Base-by-base conservation (phyloP, 2,797 vertebrate species). In the Chromobotia macracanthus region DNA sequence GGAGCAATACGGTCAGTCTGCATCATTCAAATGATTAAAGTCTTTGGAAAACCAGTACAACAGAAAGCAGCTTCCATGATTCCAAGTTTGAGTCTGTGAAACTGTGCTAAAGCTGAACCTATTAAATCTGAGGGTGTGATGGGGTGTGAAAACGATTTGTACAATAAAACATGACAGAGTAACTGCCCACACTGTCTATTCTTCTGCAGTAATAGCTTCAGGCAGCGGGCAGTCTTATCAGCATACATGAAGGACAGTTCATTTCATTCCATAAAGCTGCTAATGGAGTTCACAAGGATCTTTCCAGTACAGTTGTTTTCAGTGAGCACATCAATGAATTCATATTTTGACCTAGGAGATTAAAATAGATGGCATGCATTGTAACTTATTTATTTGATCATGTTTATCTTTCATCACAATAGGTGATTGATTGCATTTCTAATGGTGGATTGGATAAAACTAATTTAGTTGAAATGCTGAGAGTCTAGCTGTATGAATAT, bases 211-310 rank as follows among this genome's bases (percentile, higher is more conserved):
- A 83, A 77, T 83, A 84, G 56, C 74, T 82, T 80, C 77, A 85
- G 71, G 83, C 82, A 83, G 84, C 85, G 79, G 82, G 81, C 77
- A 61, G 44, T 71, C 82, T 89, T 89, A 90, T 92, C 89, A 48
- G 69, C 1, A n/a, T 44, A 66, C 74, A 68, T 85, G 85, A 90
- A 86, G 90, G 89, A 89, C 65, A 80, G 74, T 87, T 88, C 87
- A 84, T 86, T 90, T 91, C 91, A 92, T 91, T 89, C 90, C 82
- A 77, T 31, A 79, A 88, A 87, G 85, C 83, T 86, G 72, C 88
- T 91, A 91, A 92, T 89, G 88, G 88, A 88, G 89, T 92, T 91
- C 89, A 79, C 75, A 21, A 81, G 86, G 77, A 82, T 85, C 84
- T 90, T 90, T 87, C 89, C 84, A 80, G 15, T 41, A 41, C 16